Evolutionary conservation across 1,140 invertebrate species (phyloP).

Genomic region (Lasioglossum albipes): DNA sequence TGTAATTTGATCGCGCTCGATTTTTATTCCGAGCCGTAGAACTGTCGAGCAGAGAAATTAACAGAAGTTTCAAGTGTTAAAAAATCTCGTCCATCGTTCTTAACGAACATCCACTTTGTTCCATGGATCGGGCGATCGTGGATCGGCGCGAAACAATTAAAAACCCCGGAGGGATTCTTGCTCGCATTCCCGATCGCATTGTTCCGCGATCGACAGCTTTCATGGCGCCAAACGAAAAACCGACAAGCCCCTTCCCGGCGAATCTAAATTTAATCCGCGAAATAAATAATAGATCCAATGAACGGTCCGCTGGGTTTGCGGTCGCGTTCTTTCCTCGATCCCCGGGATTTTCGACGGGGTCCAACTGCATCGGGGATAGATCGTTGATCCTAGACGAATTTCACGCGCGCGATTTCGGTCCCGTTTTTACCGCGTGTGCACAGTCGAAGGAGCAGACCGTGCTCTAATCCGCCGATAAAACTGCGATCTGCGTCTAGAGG

Average conservation of each 20-base stretch:
- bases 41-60: too few relatives aligned
- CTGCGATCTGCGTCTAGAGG: neutral
- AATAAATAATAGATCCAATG: conserved; percentile 9
- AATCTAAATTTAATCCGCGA: conserved; percentile 20
- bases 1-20: too few relatives aligned
- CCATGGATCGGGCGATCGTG: neutral
- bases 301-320: conserved; percentile 11
- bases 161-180: neutral
- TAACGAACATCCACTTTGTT: neutral
- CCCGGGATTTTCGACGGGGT: neutral
- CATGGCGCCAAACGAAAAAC: conserved; percentile 20
- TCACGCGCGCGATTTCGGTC: conserved; percentile 14
- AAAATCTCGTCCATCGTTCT: too few relatives aligned
- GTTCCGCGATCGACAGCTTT: conserved; percentile 1
- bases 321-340: conserved; percentile 8
- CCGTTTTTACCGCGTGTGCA: conserved; percentile 1
- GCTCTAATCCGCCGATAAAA: conserved; percentile 8
- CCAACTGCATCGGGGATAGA: neutral
- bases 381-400: conserved; percentile 9
- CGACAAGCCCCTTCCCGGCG: too few relatives aligned
- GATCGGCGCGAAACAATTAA: conserved; percentile 1
- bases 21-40: too few relatives aligned
- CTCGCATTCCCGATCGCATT: neutral
- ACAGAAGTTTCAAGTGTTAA: too few relatives aligned
- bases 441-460: neutral